phyloP scores from a whole-genome alignment of 1,140 invertebrate genomes.

The Adoxophyes honmai region DNA sequence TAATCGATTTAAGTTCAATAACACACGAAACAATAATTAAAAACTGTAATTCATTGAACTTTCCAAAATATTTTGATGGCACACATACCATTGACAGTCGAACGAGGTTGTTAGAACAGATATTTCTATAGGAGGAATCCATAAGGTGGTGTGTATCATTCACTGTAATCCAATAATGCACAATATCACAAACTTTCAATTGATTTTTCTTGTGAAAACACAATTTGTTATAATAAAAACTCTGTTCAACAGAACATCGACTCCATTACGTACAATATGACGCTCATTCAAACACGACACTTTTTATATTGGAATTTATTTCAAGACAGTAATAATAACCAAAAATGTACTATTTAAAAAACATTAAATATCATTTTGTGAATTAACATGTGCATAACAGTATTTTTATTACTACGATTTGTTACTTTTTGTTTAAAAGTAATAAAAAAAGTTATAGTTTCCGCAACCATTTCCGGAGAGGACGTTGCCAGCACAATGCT shows the following conservation, averaged over 20 bases:
- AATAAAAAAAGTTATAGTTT: background rate
- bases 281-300: conserved; percentile 64
- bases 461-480: conserved; percentile 36
- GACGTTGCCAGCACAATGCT: conserved; percentile 70
- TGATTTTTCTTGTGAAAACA: conserved; percentile 48
- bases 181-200: conserved; percentile 45
- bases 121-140: conserved; percentile 45
- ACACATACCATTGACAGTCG: conserved; percentile 66
- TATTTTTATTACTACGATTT: conserved; percentile 13
- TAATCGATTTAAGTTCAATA: conserved; percentile 19
- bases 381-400: conserved; percentile 5
- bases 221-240: conserved; percentile 47
- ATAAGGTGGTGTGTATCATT: conserved; percentile 47
- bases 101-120: conserved; percentile 60
- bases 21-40: conserved; percentile 22
- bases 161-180: conserved; percentile 48
- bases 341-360: conserved; percentile 18
- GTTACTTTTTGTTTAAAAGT: background rate
- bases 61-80: conserved; percentile 78
- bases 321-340: conserved; percentile 10
- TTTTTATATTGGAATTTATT: conserved; percentile 56
- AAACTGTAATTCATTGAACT: conserved; percentile 50
- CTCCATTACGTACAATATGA: conserved; percentile 77
- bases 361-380: conserved; percentile 11
- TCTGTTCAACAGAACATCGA: conserved; percentile 58